Conservation (phyloP, 2,888 invertebrate genomes). For the Tipula confusa region DNA sequence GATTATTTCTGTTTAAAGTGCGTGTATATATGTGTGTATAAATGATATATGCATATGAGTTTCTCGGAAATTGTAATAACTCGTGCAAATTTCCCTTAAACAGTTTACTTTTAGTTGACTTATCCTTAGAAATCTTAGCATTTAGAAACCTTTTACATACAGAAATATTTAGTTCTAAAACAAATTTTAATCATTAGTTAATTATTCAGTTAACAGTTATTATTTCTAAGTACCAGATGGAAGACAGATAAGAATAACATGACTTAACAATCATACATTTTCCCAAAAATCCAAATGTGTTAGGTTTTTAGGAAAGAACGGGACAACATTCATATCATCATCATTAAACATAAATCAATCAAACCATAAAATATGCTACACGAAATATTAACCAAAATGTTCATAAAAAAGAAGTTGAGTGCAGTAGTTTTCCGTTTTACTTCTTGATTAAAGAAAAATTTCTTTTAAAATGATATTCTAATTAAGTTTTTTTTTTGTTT, state of each 20-base stretch:
- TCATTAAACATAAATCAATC: neutral
- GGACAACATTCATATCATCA: neutral
- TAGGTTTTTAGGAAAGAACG: neutral
- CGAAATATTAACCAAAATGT: neutral
- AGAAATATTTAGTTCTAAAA: neutral
- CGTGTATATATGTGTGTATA: no score
- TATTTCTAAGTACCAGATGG: neutral
- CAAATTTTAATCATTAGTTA: neutral
- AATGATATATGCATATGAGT: neutral
- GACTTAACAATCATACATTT: neutral
- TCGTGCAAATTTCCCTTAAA: no score
- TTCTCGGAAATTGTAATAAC: neutral
- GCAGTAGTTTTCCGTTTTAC: neutral
- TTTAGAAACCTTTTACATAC: neutral
- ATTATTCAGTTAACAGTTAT: neutral
- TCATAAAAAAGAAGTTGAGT: neutral
- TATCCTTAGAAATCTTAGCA: no score
- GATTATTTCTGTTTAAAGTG: neutral
- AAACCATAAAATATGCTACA: neutral
- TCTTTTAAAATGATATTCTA: neutral
- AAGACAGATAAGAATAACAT: neutral
- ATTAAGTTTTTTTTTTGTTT: neutral
- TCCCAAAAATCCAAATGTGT: neutral
- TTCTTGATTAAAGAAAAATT: neutral
- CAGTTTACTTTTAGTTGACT: no score